Conservation (phyloP, 2,888 invertebrate species). For the Trissolcus brochymenae region DNA sequence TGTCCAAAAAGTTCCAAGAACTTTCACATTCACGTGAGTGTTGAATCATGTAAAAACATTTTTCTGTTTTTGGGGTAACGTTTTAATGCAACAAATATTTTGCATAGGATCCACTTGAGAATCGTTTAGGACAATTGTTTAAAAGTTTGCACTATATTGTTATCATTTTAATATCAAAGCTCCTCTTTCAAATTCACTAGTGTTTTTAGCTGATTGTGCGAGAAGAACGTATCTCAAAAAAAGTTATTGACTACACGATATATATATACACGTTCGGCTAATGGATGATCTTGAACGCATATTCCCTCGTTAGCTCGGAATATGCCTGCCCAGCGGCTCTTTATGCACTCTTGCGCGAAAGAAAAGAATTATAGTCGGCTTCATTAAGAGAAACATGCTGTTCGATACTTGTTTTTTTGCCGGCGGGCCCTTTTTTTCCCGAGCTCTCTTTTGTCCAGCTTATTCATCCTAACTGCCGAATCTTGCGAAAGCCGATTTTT, state of each 20-base stretch:
- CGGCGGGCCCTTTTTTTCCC: slow-evolving; percentile 20
- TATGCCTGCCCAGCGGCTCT: slow-evolving; percentile 47
- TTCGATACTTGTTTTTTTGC: slow-evolving; percentile 49
- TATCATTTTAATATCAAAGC: background rate
- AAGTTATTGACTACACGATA: slow-evolving; percentile 50
- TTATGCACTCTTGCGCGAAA: slow-evolving; percentile 42
- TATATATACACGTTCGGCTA: slow-evolving; percentile 52
- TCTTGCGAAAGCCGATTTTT: slow-evolving; percentile 17
- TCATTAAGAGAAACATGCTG: slow-evolving; percentile 56
- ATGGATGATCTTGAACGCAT: slow-evolving; percentile 55
- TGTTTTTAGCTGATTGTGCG: slow-evolving; percentile 25
- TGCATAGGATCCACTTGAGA: no score
- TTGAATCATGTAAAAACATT: no score
- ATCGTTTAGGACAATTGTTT: no score
- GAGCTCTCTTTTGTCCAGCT: slow-evolving; percentile 6
- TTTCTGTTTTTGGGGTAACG: no score
- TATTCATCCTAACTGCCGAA: slow-evolving; percentile 27
- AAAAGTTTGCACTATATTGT: background rate
- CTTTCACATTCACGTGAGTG: no score
- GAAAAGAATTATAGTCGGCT: slow-evolving; percentile 52
- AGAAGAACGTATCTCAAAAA: slow-evolving; percentile 24
- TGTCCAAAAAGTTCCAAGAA: no score
- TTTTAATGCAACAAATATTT: no score
- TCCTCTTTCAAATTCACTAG: slow-evolving; percentile 1
- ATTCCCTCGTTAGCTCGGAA: slow-evolving; percentile 56